Evolutionary conservation across 2,797 vertebrate species (phyloP).

Genomic region (Triplophysa yarkandensis): DNA sequence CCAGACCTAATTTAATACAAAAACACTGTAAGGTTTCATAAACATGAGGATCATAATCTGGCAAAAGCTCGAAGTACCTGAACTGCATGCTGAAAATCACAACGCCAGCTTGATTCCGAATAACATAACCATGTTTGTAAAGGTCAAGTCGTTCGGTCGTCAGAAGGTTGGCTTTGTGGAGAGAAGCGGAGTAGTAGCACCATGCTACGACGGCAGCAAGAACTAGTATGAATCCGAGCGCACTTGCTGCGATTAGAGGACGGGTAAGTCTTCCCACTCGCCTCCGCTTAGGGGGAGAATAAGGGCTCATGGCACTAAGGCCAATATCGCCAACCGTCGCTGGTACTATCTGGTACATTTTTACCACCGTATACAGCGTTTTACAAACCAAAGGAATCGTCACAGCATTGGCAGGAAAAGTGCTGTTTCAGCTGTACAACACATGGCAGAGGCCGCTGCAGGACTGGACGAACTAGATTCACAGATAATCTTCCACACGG

Average conservation of each 20-base stretch:
- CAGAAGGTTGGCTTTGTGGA: constrained; percentile 83
- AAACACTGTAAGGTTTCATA: background rate
- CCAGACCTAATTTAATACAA: constrained; percentile 73
- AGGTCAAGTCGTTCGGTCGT: constrained; percentile 85
- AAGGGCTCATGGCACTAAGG: constrained; percentile 61
- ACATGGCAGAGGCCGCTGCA: background rate
- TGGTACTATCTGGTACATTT: constrained; percentile 78
- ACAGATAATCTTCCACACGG: background rate
- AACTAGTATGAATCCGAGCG: constrained; percentile 81
- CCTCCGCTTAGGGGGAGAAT: constrained; percentile 73
- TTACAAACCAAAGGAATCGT: constrained; percentile 5
- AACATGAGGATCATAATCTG: background rate
- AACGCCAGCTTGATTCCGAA: constrained; percentile 81
- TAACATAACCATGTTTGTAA: constrained; percentile 84
- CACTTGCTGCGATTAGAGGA: constrained; percentile 75
- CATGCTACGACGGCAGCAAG: constrained; percentile 84
- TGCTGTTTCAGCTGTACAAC: background rate
- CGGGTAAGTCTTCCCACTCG: constrained; percentile 72
- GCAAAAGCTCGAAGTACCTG: constrained; percentile 63
- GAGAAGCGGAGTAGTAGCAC: constrained; percentile 90
- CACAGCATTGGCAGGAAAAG: constrained; percentile 9
- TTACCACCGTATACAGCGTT: constrained; percentile 19
- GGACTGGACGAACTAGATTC: background rate
- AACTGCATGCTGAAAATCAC: constrained; percentile 86
- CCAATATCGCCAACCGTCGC: constrained; percentile 68